Percentiles rank a stretch among this genome's conserved stretches.
Evolutionary conservation across 2,797 vertebrate species (phyloP).

Genomic region (Pangasius krempfi): DNA sequence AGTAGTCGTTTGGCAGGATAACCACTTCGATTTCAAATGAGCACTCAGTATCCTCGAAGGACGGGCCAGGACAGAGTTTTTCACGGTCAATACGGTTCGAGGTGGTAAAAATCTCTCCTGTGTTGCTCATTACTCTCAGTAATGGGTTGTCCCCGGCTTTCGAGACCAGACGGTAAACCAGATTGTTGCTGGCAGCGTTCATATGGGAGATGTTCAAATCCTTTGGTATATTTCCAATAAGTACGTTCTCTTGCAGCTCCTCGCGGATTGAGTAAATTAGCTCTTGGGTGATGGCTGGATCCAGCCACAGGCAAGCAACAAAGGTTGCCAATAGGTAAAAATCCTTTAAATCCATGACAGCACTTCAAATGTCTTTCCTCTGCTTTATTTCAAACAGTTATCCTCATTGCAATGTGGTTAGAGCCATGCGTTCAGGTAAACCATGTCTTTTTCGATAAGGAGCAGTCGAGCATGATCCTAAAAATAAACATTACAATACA

Average conservation of each 20-base stretch:
- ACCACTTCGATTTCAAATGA: conserved; percentile 99
- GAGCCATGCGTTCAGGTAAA: conserved; percentile 82
- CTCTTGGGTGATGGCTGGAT: conserved; percentile 97
- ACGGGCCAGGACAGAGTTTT: conserved; percentile 93
- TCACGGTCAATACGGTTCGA: conserved; percentile 96
- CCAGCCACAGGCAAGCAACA: conserved; percentile 94
- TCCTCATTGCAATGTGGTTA: conserved; percentile 79
- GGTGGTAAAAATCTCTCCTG: conserved; percentile 97
- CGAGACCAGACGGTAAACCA: conserved; percentile 97
- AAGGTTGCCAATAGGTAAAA: conserved; percentile 98
- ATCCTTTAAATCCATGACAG: conserved; percentile 98
- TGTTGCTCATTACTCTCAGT: conserved; percentile 95
- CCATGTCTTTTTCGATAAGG: conserved; percentile 81
- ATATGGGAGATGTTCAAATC: conserved; percentile 98
- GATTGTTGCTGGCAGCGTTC: conserved; percentile 91
- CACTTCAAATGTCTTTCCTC: conserved; percentile 76
- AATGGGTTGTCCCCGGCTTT: conserved; percentile 97
- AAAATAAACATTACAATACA: conserved; percentile 77
- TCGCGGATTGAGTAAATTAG: conserved; percentile 98
- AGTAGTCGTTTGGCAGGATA: conserved; percentile 98
- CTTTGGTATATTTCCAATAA: conserved; percentile 99
- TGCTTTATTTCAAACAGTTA: conserved; percentile 77
- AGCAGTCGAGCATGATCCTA: conserved; percentile 88
- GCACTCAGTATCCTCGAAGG: conserved; percentile 94
- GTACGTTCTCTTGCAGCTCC: conserved; percentile 97